Conservation (phyloP, 2,888 invertebrate species). For the Exephanes ischioxanthus region DNA sequence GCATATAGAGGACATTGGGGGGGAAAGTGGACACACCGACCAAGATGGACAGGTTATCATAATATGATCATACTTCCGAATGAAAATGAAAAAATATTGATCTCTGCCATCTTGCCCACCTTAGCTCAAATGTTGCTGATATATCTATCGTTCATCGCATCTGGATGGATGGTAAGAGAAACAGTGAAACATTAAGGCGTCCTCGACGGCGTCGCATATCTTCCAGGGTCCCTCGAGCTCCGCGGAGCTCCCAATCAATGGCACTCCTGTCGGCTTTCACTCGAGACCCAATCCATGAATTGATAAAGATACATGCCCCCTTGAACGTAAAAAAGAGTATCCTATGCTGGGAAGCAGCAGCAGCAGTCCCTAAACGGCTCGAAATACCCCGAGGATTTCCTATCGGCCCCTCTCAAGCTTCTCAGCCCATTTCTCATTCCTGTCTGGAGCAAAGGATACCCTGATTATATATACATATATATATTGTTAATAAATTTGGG, state of each 20-base stretch:
- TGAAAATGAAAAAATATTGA: no score
- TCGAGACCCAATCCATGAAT: conserved; percentile 63
- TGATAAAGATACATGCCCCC: conserved; percentile 60
- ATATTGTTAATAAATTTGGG: not conserved
- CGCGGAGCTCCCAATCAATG: conserved; percentile 51
- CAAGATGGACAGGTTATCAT: no score
- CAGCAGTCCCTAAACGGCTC: conserved; percentile 20
- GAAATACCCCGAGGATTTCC: conserved; percentile 42
- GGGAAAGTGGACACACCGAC: no score
- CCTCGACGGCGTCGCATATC: not conserved
- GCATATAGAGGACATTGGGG: no score
- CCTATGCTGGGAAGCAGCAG: conserved; percentile 10
- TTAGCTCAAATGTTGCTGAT: no score
- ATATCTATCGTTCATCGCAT: conserved; percentile 22
- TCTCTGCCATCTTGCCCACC: no score
- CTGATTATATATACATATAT: not conserved
- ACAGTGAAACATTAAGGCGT: conserved; percentile 39
- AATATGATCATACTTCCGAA: no score
- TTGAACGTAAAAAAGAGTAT: conserved; percentile 46
- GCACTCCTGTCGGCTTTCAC: conserved; percentile 55
- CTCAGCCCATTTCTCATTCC: not conserved
- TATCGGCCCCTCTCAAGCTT: not conserved
- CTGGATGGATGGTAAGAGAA: conserved; percentile 20
- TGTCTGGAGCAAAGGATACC: not conserved
- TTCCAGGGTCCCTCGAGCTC: conserved; percentile 27